Evolutionary conservation across 2,888 invertebrate species (phyloP), one percentile per base, ranked within the genome.

Genomic region (Timandra comae): DNA sequence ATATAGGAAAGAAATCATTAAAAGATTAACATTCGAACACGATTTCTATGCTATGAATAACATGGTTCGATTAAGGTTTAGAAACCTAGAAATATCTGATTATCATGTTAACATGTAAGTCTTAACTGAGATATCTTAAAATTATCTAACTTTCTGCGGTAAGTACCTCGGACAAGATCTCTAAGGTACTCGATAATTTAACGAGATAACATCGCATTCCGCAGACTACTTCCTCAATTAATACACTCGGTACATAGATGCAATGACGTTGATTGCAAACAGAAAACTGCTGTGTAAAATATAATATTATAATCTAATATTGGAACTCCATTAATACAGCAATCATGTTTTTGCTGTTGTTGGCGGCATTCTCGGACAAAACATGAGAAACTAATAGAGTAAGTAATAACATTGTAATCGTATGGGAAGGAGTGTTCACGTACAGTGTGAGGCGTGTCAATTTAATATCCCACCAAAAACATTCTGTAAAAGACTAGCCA

Each of bases 381-480:
- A 53, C 33, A 36, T 48, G 52, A 43, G 43, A 55, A n/a, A 46
- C 40, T 39, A 48, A 56, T 49, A 50, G 39, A 43, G 53, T 50
- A 49, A 52, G 60, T 63, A 63, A 63, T 61, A 64, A 52, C 52
- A 49, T 36, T 44, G 59, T 70, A 71, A 76, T 70, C 66, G 58
- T 56, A 68, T 62, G 57, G 66, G 64, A 64, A 52, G 68, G 67
- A 66, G 70, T 66, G 68, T n/a, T n/a, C n/a, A n/a, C n/a, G n/a
- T 59, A 58, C 59, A 40, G 56, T 63, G 56, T 49, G 55, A 73
- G 79, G 76, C 78, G 80, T 75, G 80, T 79, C 81, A 68, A 77
- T 75, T 73, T 75, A 75, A 81, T 82, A 81, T 80, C n/a, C n/a
- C n/a, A n/a, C n/a, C n/a, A n/a, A n/a, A n/a, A n/a, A n/a, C n/a